phyloP scores from a whole-genome alignment of 2,888 invertebrate genomes.

The Oxystoma pomonae region DNA sequence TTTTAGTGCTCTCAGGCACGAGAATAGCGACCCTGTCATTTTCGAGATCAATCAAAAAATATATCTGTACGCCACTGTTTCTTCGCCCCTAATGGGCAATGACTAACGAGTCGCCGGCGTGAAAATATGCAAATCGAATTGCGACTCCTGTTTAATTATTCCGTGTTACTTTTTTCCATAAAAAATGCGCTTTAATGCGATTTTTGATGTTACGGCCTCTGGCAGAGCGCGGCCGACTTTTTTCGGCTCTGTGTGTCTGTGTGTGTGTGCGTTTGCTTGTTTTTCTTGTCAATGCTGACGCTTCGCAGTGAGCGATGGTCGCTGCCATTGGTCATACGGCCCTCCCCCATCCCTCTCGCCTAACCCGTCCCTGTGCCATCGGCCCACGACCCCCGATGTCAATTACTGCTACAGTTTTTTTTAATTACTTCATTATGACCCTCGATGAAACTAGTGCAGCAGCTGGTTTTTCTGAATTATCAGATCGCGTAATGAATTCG shows the following conservation, averaged over 20 bases:
- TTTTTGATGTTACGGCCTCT: constrained; percentile 32
- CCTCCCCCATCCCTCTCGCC: not conserved
- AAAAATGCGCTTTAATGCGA: constrained; percentile 39
- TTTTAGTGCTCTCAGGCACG: too few relatives aligned
- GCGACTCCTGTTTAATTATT: constrained; percentile 49
- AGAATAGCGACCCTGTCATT: too few relatives aligned
- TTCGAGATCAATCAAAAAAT: too few relatives aligned
- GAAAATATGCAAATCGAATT: constrained; percentile 51
- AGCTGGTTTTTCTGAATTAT: not conserved
- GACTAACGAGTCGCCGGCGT: constrained; percentile 49
- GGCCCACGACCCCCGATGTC: not conserved
- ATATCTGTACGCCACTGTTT: not conserved
- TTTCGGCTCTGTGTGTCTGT: not conserved
- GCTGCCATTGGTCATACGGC: not conserved
- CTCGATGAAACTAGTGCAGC: not conserved
- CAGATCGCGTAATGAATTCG: too few relatives aligned
- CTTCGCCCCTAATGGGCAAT: constrained; percentile 49
- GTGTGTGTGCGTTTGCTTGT: constrained; percentile 1
- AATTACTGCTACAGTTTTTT: not conserved
- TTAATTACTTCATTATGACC: not conserved
- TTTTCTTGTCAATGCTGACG: constrained; percentile 1
- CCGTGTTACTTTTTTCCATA: constrained; percentile 37
- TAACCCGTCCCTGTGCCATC: not conserved
- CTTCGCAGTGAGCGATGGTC: not conserved
- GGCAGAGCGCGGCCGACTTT: constrained; percentile 5